These are phyloP conservation scores for Aphodius sticticus DNA, from an alignment of 2,888 invertebrate species.

Conservation along the genomic window DNA sequence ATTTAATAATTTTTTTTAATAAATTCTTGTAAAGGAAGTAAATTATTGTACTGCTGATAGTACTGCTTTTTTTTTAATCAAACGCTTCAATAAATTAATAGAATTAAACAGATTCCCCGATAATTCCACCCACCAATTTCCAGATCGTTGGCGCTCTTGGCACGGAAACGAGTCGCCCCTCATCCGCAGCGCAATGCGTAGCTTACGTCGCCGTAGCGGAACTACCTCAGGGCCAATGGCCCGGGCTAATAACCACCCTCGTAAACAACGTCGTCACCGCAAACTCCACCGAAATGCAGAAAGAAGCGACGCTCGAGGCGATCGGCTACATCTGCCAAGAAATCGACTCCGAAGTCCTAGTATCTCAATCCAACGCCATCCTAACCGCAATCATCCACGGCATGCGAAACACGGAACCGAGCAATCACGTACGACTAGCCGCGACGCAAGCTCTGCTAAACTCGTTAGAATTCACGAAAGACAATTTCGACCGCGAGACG, in stretches of 20 bases:
- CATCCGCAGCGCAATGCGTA: constrained; percentile 98
- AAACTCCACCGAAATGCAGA: constrained; percentile 90
- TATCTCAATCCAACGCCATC: constrained; percentile 93
- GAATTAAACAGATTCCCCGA: too few relatives aligned
- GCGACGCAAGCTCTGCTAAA: constrained; percentile 97
- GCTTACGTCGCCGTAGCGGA: constrained; percentile 98
- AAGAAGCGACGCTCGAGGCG: constrained; percentile 96
- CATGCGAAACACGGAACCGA: constrained; percentile 94
- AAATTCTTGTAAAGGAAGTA: too few relatives aligned
- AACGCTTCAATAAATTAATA: background rate
- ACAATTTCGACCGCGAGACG: constrained; percentile 96
- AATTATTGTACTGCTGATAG: too few relatives aligned
- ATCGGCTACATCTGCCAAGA: constrained; percentile 99
- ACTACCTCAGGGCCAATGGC: constrained; percentile 92
- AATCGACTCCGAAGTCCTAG: constrained; percentile 92
- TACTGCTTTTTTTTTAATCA: too few relatives aligned
- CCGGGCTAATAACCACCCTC: constrained; percentile 84
- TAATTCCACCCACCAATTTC: too few relatives aligned
- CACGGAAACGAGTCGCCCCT: constrained; percentile 94
- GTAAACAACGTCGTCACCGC: constrained; percentile 91
- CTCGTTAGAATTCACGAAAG: constrained; percentile 97
- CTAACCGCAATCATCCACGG: constrained; percentile 99
- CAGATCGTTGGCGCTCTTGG: constrained; percentile 93
- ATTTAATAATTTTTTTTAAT: too few relatives aligned
- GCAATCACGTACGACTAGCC: constrained; percentile 92